Evolutionary conservation across 2,113 vertebrate species (phyloP), one percentile per base, ranked within the genome.

Genomic region (Colaptes auratus): DNA sequence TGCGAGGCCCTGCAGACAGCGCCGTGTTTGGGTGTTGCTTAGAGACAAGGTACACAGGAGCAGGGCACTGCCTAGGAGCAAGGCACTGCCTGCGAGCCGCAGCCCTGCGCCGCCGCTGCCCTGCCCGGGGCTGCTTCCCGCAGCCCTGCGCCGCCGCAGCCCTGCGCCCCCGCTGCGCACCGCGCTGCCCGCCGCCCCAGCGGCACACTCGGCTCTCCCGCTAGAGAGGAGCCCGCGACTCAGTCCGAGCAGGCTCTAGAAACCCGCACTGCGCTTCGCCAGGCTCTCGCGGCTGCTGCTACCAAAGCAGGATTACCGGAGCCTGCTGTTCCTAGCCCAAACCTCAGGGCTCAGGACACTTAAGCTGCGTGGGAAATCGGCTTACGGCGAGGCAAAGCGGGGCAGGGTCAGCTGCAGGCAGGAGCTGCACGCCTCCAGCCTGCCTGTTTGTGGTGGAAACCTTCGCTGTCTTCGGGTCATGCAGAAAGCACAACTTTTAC

Each of bases 221-320:
- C 35, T 20, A 15, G 20, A 0, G 4, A 0, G 1, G 2, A 79
- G 53, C 65, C 84, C 27, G 1, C 0, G 10, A 7, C n/a, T 3
- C 7, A 36, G 12, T 6, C 50, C 25, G 7, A 56, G 3, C 18
- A 0, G 17, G 15, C 35, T 12, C 69, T 36, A 20, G 42, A 46
- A 89, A 25, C 56, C 52, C 18, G 30, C 13, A 5, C 48, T 31
- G 35, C 78, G 18, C 58, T 48, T 13, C 31, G 15, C 3, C 61
- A 3, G 89, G 52, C 11, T 35, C 56, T 64, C 2, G 19, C 79
- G 55, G 35, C 48, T 65, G 82, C 86, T 83, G 72, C 3, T 86
- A 88, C 69, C 63, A 90, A 92, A 86, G 58, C 65, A 56, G 88
- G 75, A 88, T 86, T 93, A 82, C 67, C 74, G 18, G 14, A 72